Evolutionary conservation across 37 sponge, comb jelly and placozoan genomes (phyloP), one percentile per base, ranked within the genome.

Genomic region (Bolinopsis microptera): DNA sequence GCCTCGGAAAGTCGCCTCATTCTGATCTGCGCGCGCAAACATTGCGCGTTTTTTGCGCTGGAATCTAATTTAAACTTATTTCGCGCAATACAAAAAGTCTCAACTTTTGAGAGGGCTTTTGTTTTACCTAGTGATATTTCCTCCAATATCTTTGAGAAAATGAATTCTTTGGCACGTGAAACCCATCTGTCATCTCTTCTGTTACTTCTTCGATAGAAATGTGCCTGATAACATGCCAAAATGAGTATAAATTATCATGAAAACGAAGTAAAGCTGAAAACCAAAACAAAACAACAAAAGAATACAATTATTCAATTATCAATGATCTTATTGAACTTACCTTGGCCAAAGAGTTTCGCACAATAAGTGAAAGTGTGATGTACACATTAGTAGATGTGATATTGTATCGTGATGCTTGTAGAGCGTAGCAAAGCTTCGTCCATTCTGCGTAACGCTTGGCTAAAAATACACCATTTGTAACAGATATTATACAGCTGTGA

Each of bases 141-240:
- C 16, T 35, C n/a, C 27, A 86, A 38, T 27, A 39, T 86, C 30
- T 86, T 41, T 28, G 41, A 41, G 48, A 86, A 41, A n/a, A 86
- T 86, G 61, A 86, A 86, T 2, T 86, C 61, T 23, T 41, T 39
- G 5, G 90, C 90, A 2, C 36, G 34, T 41, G 41, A 40, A 34
- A 86, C 39, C 90, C 90, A 86, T 27, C 90, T 39, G 30, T 39
- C 3, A 39, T 86, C 90, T 34, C 90, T 28, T 25, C 90, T 38
- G 24, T 41, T 86, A n/a, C 90, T 41, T 41, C 90, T 39, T 86
- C 90, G 41, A 39, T 86, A 86, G 90, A 86, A 86, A 41, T 86
- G 90, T n/a, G 90, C 90, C 90, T 86, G 61, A 48, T 18, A 13
- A n/a, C n/a, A n/a, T n/a, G n/a, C n/a, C n/a, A n/a, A n/a, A n/a